Base-by-base conservation (phyloP, 2,113 vertebrate species). In the Ochotona curzoniae region DNA sequence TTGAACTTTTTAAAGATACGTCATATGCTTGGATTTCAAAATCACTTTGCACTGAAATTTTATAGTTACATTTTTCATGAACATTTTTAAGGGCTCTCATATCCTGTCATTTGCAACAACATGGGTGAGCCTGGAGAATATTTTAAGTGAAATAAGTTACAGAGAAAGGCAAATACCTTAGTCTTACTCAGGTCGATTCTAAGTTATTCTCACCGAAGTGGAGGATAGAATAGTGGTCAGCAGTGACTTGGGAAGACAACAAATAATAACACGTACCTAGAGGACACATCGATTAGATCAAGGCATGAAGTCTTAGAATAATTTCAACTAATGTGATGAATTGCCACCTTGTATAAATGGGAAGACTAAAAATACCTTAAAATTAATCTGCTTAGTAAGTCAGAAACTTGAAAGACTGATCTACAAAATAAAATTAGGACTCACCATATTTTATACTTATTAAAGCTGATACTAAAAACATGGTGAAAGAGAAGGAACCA, bases 301-400 rank as follows among this genome's bases (percentile, higher is more conserved):
- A 69, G 35, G 73, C 78, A 51, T 76, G 35, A 91, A 92, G 47
- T 92, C 44, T 51, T 78, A 79, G 81, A 91, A 86, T 93, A 61
- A 66, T 80, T 83, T 15, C n/a, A 90, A 8, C 10, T 82, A 44
- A 67, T 61, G 8, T 83, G 32, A 80, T 13, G 78, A 51, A 44
- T 63, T 10, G 69, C 73, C 94, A 63, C 7, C 47, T 70, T 94
- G 17, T 80, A 2, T 75, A 87, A 85, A 54, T 93, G 93, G 28
- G 32, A 93, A 28, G 71, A 67, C 88, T 91, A 83, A 57, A 85
- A 87, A 66, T 84, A 63, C 83, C 44, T 66, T 92, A 81, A 89
- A 83, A 67, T 81, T 69, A 51, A 60, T 7, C 80, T 85, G 76
- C 5, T 51, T 71, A 7, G 7, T 83, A 86, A 93, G 69, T 91